These are phyloP conservation scores for Drosophila mimica DNA, from an alignment of 2,888 invertebrate species.

Conservation along the genomic window DNA sequence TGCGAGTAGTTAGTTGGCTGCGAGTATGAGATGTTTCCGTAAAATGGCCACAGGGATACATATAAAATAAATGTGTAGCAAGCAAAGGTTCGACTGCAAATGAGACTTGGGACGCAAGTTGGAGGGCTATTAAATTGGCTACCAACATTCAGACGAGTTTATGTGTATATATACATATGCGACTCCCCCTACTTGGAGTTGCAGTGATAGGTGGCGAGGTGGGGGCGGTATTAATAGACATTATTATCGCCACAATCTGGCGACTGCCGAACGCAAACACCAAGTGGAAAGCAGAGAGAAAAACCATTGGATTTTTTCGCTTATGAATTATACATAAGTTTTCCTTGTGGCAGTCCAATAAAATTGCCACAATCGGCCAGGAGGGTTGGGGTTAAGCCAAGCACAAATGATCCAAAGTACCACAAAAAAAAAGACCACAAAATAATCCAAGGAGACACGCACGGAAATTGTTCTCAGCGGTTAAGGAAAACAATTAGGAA, in stretches of 20 bases:
- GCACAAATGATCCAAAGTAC: constrained; percentile 9
- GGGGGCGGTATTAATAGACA: constrained; percentile 58
- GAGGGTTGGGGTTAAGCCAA: background rate
- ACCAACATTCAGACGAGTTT: constrained; percentile 19
- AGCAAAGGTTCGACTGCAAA: constrained; percentile 38
- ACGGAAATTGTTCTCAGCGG: constrained; percentile 54
- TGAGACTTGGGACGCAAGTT: constrained; percentile 30
- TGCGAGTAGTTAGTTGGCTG: background rate
- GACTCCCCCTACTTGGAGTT: background rate
- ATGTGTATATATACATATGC: background rate
- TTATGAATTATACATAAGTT: constrained; percentile 71
- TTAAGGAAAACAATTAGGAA: constrained; percentile 39
- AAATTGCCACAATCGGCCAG: constrained; percentile 30
- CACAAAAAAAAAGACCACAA: constrained; percentile 3
- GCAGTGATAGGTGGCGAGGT: background rate
- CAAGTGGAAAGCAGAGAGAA: constrained; percentile 2
- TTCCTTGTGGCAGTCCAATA: constrained; percentile 37
- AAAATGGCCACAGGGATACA: constrained; percentile 70
- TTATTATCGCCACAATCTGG: constrained; percentile 67
- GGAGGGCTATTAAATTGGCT: constrained; percentile 43
- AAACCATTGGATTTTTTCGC: constrained; percentile 41
- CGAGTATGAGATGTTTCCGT: constrained; percentile 40
- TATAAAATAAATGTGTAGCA: constrained; percentile 43
- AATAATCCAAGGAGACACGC: constrained; percentile 46
- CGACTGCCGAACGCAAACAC: constrained; percentile 20